Conservation (phyloP, 2,888 invertebrate species). For the Limnephilus auricula region DNA sequence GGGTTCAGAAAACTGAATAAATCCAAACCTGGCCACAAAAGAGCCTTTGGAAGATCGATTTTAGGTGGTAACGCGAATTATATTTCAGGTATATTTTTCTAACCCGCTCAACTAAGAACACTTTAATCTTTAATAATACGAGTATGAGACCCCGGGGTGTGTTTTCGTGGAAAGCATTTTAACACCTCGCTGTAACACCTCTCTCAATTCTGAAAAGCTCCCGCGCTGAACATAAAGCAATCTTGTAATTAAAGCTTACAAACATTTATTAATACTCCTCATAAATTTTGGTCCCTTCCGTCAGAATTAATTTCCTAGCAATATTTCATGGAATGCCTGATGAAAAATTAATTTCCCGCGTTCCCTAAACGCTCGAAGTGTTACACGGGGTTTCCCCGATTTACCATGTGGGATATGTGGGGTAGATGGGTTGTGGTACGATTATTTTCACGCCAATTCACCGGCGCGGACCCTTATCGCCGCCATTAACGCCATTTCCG, state of each 20-base stretch:
- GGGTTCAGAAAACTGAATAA: too few relatives aligned
- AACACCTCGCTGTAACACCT: neutral
- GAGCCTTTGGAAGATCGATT: too few relatives aligned
- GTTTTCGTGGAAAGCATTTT: neutral
- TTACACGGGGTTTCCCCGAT: conserved; percentile 37
- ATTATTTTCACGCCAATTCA: conserved; percentile 51
- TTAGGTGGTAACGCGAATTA: neutral
- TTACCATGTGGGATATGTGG: conserved; percentile 2
- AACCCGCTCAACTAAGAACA: neutral
- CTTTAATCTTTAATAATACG: neutral
- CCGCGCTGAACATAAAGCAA: conserved; percentile 23
- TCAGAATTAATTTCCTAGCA: conserved; percentile 18
- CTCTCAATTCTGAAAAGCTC: conserved; percentile 7
- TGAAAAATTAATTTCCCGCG: neutral
- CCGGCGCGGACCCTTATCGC: conserved; percentile 54
- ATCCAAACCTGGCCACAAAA: too few relatives aligned
- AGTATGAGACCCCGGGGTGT: neutral
- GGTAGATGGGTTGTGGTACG: conserved; percentile 4
- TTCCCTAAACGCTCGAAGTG: neutral
- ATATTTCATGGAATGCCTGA: neutral
- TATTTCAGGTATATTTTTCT: neutral
- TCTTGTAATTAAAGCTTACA: conserved; percentile 22
- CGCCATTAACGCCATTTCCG: conserved; percentile 43
- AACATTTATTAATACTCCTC: conserved; percentile 23
- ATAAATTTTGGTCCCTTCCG: conserved; percentile 1